These are phyloP conservation scores for Biston stratarius DNA, from an alignment of 2,888 invertebrate genomes.

Conservation along the genomic window DNA sequence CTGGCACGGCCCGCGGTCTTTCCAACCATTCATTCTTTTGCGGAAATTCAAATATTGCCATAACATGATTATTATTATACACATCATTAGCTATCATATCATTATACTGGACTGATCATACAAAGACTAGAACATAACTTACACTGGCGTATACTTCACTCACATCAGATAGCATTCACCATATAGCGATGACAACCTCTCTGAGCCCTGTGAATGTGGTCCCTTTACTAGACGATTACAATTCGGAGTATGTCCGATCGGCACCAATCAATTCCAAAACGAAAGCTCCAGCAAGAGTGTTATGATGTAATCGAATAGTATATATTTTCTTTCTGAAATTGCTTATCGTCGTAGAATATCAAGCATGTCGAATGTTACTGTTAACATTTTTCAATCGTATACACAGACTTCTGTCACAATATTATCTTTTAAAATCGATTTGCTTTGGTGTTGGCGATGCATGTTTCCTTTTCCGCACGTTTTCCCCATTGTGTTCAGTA, in stretches of 20 bases:
- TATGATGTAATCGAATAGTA: constrained; percentile 70
- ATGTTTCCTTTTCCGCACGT: constrained; percentile 63
- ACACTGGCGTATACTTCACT: constrained; percentile 85
- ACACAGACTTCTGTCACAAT: constrained; percentile 36
- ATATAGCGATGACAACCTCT: constrained; percentile 72
- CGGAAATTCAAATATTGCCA: constrained; percentile 47
- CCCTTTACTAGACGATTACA: constrained; percentile 72
- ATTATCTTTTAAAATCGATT: constrained; percentile 51
- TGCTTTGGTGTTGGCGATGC: constrained; percentile 75
- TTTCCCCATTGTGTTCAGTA: constrained; percentile 35
- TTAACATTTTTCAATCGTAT: constrained; percentile 41
- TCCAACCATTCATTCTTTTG: constrained; percentile 60
- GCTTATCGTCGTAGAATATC: constrained; percentile 70
- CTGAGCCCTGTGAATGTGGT: constrained; percentile 80
- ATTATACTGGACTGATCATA: constrained; percentile 77
- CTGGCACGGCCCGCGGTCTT: constrained; percentile 55
- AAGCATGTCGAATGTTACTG: constrained; percentile 65
- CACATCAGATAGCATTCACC: constrained; percentile 83
- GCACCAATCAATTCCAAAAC: constrained; percentile 26
- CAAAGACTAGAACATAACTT: constrained; percentile 76
- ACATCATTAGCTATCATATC: constrained; percentile 79
- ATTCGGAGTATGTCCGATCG: constrained; percentile 39
- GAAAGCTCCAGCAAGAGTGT: constrained; percentile 25
- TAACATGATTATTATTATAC: constrained; percentile 63
- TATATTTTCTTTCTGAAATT: constrained; percentile 53